Conservation (phyloP, 2,113 vertebrate genomes). For the Rhinopomastus cyanomelas region DNA sequence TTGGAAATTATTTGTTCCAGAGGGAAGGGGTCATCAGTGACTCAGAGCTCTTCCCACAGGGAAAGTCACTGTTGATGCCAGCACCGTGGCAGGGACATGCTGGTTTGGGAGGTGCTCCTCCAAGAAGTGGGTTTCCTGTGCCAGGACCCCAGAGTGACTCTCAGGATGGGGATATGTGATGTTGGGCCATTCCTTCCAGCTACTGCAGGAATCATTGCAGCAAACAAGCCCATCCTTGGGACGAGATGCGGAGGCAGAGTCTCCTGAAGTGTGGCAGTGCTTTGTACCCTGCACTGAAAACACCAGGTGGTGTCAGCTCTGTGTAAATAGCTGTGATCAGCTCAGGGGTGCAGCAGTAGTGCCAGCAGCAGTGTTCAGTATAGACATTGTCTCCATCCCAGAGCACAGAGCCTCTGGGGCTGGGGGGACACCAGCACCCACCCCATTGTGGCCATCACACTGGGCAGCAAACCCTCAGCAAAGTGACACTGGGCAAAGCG, state of each 20-base stretch:
- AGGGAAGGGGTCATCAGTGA: not conserved
- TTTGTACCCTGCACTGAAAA: not conserved
- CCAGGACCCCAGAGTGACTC: not conserved
- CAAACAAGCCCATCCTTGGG: too few relatives aligned
- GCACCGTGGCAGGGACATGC: not conserved
- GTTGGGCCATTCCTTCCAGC: not conserved
- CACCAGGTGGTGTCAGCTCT: not conserved
- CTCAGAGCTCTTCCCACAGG: not conserved
- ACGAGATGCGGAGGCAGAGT: not conserved
- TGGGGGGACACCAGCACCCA: fast-evolving
- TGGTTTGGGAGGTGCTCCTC: not conserved
- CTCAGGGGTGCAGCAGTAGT: not conserved
- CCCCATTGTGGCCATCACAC: not conserved
- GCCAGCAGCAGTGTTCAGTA: not conserved
- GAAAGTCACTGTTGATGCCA: not conserved
- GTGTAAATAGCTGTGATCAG: not conserved
- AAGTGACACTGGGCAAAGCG: not conserved
- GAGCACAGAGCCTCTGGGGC: not conserved
- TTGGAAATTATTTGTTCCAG: not conserved
- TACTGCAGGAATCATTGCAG: too few relatives aligned
- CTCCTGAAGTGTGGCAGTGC: not conserved
- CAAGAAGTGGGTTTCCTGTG: not conserved
- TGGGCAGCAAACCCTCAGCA: not conserved
- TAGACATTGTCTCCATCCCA: not conserved
- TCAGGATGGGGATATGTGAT: not conserved